A percentile compares a stretch with the other conserved stretches of the same genome.
These are phyloP conservation scores for Stegana nigrithorax DNA, from an alignment of 2,888 invertebrate genomes.

Conservation along the genomic window DNA sequence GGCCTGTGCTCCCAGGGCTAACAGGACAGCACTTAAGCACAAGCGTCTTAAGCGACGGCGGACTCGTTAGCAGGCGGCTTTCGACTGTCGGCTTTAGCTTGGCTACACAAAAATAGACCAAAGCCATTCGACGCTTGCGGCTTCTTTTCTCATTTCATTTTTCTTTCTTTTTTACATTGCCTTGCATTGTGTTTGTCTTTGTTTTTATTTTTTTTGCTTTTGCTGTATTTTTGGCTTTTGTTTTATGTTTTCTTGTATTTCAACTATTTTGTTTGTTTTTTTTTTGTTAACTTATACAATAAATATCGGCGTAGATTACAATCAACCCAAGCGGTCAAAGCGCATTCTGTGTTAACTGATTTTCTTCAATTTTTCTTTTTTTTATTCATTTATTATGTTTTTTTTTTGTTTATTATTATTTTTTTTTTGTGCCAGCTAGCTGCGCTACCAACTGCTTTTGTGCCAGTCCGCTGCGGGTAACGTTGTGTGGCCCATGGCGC, in stretches of 20 bases:
- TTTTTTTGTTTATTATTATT: not conserved
- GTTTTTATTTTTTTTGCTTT: too few species aligned
- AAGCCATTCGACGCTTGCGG: too few species aligned
- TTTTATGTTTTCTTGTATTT: too few species aligned
- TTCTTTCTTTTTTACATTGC: too few species aligned
- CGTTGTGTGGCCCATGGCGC: slow-evolving; percentile 10
- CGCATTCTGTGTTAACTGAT: slow-evolving; percentile 2
- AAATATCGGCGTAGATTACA: slow-evolving; percentile 59
- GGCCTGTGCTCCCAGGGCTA: too few species aligned
- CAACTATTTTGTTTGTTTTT: too few species aligned
- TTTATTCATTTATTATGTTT: not conserved
- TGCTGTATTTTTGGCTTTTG: too few species aligned
- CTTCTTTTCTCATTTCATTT: too few species aligned
- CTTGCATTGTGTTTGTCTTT: too few species aligned
- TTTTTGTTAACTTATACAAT: slow-evolving; percentile 25
- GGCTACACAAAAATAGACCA: not conserved
- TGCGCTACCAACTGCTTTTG: not conserved
- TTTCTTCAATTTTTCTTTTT: not conserved
- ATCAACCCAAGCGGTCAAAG: slow-evolving; percentile 36
- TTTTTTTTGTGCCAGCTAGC: not conserved
- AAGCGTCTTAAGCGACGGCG: not conserved
- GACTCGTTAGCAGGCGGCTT: not conserved
- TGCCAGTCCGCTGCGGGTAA: not conserved
- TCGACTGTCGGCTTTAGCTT: not conserved
- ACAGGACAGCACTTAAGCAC: too few species aligned